These are phyloP conservation scores for Scartelaos histophorus DNA, from an alignment of 2,113 vertebrate species.

Conservation along the genomic window DNA sequence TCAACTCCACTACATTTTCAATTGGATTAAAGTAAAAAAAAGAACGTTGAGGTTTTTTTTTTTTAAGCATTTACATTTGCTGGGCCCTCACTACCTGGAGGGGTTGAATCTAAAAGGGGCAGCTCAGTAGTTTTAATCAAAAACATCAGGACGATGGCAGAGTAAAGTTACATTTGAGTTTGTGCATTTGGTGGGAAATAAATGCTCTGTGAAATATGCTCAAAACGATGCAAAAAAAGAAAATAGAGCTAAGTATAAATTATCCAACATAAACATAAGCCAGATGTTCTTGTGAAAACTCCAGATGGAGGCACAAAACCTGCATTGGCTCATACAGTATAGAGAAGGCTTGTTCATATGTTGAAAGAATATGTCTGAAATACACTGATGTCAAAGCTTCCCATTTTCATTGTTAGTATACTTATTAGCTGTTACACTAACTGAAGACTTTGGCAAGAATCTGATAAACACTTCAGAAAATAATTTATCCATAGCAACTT, in stretches of 20 bases:
- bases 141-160: not conserved
- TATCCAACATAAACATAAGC: constrained; percentile 9
- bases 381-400: not conserved
- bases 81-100: not conserved
- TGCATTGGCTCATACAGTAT: constrained; percentile 31
- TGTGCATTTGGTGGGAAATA: not conserved
- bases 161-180: not conserved
- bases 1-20: not conserved
- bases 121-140: not conserved
- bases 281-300: constrained; percentile 24
- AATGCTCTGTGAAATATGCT: constrained; percentile 5
- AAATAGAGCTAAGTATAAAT: not conserved
- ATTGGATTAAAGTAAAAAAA: not conserved
- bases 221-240: constrained; percentile 13
- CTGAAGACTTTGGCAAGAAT: not conserved
- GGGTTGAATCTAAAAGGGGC: no score
- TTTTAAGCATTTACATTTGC: not conserved
- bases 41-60: not conserved
- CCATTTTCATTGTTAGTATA: not conserved
- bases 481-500: not conserved
- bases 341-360: constrained; percentile 28
- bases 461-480: not conserved
- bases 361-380: constrained; percentile 3
- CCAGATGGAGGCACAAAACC: constrained; percentile 44
- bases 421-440: not conserved